Conservation (phyloP, 2,113 vertebrate species). For the Spizaetus ornatus region DNA sequence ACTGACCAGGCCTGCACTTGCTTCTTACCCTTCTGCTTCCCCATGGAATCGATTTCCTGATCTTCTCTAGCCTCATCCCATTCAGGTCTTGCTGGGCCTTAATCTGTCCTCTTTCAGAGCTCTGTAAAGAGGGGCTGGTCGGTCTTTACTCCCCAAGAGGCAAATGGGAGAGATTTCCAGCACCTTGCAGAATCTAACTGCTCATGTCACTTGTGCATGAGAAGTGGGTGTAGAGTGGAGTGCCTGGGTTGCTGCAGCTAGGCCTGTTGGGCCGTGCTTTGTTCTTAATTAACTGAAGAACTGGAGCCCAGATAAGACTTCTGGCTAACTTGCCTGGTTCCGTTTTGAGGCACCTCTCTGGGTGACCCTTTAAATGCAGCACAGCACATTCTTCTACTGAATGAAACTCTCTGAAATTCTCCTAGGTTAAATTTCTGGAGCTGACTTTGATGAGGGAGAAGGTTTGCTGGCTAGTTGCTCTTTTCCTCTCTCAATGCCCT, state of each 20-base stretch:
- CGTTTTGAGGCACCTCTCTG: neutral
- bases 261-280: neutral
- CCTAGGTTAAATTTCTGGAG: neutral
- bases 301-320: neutral
- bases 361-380: neutral
- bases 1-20: neutral
- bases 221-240: fast-evolving
- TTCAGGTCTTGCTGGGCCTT: neutral
- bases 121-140: neutral
- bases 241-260: neutral
- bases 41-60: neutral
- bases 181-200: neutral
- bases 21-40: neutral
- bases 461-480: neutral
- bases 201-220: neutral
- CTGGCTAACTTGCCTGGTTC: neutral
- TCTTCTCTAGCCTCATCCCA: neutral
- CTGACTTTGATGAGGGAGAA: neutral
- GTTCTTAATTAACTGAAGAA: neutral
- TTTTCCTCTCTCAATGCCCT: neutral
- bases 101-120: neutral
- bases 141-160: neutral
- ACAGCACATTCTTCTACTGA: neutral
- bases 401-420: neutral
- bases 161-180: neutral